Evolutionary conservation across 1,140 invertebrate genomes (phyloP).

Genomic region (Drosophila pruinosa): DNA sequence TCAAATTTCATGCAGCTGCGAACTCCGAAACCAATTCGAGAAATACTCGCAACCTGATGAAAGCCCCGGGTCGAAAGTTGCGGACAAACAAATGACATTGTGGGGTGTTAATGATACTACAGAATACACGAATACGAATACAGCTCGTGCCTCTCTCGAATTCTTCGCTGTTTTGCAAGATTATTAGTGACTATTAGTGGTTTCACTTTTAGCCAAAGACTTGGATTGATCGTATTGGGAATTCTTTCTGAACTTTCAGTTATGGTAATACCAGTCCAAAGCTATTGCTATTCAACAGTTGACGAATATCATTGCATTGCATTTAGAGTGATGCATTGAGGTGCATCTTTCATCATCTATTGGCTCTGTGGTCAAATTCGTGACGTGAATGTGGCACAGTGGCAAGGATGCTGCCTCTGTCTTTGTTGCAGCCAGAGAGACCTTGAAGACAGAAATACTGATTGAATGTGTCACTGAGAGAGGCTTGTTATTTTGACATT

Average conservation of each 20-base stretch:
- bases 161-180: constrained; percentile 34
- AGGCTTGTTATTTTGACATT: constrained; percentile 51
- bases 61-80: constrained; percentile 33
- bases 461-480: constrained; percentile 53
- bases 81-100: constrained; percentile 55
- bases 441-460: constrained; percentile 50
- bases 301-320: constrained; percentile 14
- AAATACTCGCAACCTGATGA: constrained; percentile 39
- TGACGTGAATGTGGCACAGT: constrained; percentile 57
- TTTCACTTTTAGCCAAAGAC: constrained; percentile 63
- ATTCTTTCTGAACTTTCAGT: constrained; percentile 55
- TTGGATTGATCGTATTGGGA: constrained; percentile 20
- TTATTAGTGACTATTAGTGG: constrained; percentile 60
- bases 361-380: constrained; percentile 58
- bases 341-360: constrained; percentile 47
- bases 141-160: constrained; percentile 24
- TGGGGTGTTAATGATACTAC: constrained; percentile 50
- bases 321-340: constrained; percentile 53
- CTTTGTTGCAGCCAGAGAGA: constrained; percentile 18
- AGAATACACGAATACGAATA: constrained; percentile 1
- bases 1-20: constrained; percentile 25
- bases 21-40: not conserved
- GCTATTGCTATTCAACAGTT: constrained; percentile 19
- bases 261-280: constrained; percentile 6
- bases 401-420: constrained; percentile 45